Conservation (phyloP, 2,797 vertebrate genomes). For the Netta rufina region DNA sequence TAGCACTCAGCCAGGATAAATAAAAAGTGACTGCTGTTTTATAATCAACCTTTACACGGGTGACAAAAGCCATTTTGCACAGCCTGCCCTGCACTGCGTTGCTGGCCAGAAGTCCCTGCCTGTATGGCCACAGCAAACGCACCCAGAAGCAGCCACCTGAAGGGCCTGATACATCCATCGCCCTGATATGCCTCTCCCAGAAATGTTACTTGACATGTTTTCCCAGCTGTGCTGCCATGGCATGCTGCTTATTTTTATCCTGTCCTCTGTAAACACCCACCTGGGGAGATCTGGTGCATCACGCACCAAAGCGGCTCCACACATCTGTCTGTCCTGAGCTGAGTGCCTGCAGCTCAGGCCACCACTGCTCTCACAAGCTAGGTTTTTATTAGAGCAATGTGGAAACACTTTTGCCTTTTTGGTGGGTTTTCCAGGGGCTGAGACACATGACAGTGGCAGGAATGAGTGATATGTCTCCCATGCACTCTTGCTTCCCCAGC, state of each 20-base stretch:
- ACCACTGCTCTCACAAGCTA: neutral
- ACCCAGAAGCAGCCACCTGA: neutral
- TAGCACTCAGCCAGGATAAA: neutral
- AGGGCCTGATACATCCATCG: neutral
- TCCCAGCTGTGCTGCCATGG: neutral
- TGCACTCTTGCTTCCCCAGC: neutral
- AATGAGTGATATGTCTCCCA: neutral
- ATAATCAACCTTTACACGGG: neutral
- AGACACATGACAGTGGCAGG: neutral
- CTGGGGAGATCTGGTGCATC: neutral
- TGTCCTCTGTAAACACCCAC: neutral
- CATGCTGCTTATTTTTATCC: neutral
- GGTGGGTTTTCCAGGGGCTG: neutral
- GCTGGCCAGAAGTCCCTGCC: neutral
- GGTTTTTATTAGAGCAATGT: neutral
- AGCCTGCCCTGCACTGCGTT: neutral
- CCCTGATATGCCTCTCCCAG: neutral
- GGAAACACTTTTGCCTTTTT: neutral
- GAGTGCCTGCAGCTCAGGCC: neutral
- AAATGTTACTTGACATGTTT: neutral
- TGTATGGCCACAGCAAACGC: neutral
- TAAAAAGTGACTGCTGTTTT: neutral
- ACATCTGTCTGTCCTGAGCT: neutral
- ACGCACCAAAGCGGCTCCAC: accelerated
- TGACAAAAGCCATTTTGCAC: neutral